Conservation (phyloP, 2,888 invertebrate genomes). For the Drosophila gaucha region DNA sequence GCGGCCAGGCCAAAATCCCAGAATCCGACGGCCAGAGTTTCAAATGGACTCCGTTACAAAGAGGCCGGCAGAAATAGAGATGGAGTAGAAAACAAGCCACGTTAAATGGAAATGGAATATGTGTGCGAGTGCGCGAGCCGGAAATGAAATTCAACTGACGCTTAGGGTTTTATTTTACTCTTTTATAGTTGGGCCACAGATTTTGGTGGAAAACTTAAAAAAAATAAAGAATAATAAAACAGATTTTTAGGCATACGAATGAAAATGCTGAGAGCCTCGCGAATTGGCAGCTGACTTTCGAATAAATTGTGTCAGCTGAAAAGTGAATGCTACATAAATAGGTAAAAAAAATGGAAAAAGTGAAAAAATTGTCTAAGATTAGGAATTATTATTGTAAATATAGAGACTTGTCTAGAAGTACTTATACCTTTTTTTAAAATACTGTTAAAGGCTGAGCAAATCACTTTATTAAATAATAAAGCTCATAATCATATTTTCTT, state of each 20-base stretch:
- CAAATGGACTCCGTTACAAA: constrained; percentile 24
- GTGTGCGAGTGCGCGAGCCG: constrained; percentile 41
- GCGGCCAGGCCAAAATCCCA: constrained; percentile 13
- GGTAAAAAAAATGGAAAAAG: not conserved
- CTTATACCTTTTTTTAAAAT: too few relatives aligned
- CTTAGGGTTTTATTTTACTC: constrained; percentile 16
- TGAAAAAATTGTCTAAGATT: too few relatives aligned
- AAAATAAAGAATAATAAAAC: not conserved
- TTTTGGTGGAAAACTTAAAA: constrained; percentile 46
- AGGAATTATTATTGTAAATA: too few relatives aligned
- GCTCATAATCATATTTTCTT: too few relatives aligned
- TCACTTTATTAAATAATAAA: too few relatives aligned
- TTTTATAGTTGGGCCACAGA: constrained; percentile 59
- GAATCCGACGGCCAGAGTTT: constrained; percentile 14
- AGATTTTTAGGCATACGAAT: not conserved
- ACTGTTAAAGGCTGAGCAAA: too few relatives aligned
- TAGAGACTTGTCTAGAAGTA: too few relatives aligned
- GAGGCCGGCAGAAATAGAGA: not conserved
- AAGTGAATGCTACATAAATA: constrained; percentile 2
- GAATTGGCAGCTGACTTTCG: constrained; percentile 16
- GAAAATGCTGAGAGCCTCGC: not conserved
- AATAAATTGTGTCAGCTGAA: constrained; percentile 20
- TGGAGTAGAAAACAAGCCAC: not conserved
- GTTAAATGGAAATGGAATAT: constrained; percentile 51
- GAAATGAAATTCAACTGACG: constrained; percentile 73